Evolutionary conservation across 2,113 vertebrate genomes (phyloP).

Genomic region (Nettapus auritus): DNA sequence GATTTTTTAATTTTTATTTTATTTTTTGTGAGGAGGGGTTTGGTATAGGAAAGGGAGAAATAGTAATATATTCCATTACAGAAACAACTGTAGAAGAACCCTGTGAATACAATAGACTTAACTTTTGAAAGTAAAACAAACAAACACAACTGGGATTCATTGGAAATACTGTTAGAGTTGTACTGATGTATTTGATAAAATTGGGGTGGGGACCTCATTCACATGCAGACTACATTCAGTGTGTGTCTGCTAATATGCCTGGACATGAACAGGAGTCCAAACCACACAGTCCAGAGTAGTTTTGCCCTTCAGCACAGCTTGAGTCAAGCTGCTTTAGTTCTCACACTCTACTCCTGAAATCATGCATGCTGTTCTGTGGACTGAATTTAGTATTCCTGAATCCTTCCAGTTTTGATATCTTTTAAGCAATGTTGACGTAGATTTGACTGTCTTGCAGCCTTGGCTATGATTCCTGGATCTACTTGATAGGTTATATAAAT

Average conservation of each 20-base stretch:
- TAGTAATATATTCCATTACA: not conserved
- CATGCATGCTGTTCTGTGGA: not conserved
- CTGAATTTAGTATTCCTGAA: not conserved
- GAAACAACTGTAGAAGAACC: not conserved
- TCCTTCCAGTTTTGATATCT: not conserved
- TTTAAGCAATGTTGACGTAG: not conserved
- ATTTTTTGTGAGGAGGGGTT: not conserved
- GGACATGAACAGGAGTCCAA: not conserved
- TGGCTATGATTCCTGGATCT: not conserved
- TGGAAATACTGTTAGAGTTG: no score
- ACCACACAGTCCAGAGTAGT: not conserved
- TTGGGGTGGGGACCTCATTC: not conserved
- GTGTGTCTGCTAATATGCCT: not conserved
- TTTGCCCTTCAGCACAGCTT: not conserved
- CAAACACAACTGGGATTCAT: no score
- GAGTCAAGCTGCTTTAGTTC: not conserved
- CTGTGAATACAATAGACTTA: not conserved
- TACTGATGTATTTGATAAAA: no score
- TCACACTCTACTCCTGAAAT: not conserved
- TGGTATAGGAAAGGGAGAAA: not conserved
- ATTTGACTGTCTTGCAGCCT: not conserved
- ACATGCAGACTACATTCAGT: not conserved
- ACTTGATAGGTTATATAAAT: not conserved
- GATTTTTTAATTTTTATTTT: not conserved
- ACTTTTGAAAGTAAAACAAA: not conserved